Conservation (phyloP, 2,113 vertebrate genomes). For the Tyrannus savana region DNA sequence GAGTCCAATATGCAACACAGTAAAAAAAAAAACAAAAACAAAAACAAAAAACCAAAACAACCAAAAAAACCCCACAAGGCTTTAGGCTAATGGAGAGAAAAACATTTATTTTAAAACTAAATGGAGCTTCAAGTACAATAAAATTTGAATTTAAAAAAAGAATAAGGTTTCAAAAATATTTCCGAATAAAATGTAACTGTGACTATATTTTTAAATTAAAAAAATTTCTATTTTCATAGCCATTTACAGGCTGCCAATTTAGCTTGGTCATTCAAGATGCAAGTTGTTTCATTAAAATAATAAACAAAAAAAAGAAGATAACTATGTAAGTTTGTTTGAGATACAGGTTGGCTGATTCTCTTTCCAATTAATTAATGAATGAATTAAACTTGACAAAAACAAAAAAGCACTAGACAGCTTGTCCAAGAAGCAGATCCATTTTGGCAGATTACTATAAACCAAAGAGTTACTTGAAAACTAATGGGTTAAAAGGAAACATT, state of each 20-base stretch:
- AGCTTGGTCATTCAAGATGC: background rate
- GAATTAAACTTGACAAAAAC: conserved; percentile 12
- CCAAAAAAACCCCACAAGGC: rapidly evolving
- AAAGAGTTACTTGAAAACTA: background rate
- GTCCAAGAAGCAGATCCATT: conserved; percentile 1
- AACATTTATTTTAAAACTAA: background rate
- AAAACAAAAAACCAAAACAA: no score
- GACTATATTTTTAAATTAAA: background rate
- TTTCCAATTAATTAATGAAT: conserved; percentile 38
- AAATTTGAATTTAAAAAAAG: background rate
- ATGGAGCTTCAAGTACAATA: background rate
- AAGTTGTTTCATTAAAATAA: conserved; percentile 9
- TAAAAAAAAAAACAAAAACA: background rate
- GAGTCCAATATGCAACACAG: background rate
- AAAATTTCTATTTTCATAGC: background rate
- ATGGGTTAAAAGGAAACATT: background rate
- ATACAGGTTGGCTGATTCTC: background rate
- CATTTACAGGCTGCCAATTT: background rate
- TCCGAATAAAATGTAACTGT: background rate
- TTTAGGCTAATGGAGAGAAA: background rate
- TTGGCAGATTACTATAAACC: background rate
- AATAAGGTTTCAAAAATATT: background rate
- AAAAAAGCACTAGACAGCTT: background rate
- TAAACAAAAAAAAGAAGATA: background rate
- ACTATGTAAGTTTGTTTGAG: background rate